phyloP scores from a whole-genome alignment of 1,140 invertebrate genomes.

The Belonocnema kinseyi region DNA sequence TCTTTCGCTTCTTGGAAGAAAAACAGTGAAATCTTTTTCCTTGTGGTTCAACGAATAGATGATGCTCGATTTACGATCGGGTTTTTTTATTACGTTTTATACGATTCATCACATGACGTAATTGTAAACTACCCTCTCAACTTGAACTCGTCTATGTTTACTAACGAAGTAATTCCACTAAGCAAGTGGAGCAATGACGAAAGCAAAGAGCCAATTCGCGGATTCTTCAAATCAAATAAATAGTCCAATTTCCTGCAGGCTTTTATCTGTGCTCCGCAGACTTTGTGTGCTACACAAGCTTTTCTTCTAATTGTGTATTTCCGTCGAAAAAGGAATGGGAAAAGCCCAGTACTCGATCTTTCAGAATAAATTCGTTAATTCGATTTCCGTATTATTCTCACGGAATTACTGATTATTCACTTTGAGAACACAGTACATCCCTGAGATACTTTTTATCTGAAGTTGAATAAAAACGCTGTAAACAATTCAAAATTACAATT shows the following conservation, averaged over 20 bases:
- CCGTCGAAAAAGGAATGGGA: background rate
- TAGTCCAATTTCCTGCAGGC: conserved; percentile 17
- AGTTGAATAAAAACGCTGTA: too few species aligned
- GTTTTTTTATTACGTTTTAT: background rate
- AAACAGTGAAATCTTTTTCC: too few species aligned
- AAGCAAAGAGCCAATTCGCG: conserved; percentile 1
- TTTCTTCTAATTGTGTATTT: conserved; percentile 8
- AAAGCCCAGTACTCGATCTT: background rate
- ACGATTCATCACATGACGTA: background rate
- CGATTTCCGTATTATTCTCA: background rate
- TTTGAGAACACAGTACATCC: too few species aligned
- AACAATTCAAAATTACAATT: too few species aligned
- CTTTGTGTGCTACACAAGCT: background rate
- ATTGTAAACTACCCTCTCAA: background rate
- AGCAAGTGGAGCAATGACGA: conserved; percentile 16
- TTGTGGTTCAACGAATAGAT: too few species aligned
- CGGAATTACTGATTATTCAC: too few species aligned
- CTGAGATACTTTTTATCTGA: too few species aligned
- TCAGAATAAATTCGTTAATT: background rate
- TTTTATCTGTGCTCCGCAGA: background rate
- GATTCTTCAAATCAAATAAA: conserved; percentile 15
- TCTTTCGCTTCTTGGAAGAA: too few species aligned
- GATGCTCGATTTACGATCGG: background rate
- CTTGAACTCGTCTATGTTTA: conserved; percentile 5
- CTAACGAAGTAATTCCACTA: background rate